Percentiles rank a stretch among this genome's conserved stretches.
Evolutionary conservation across 1,140 invertebrate species (phyloP).

Genomic region (Drosophila sucinea): DNA sequence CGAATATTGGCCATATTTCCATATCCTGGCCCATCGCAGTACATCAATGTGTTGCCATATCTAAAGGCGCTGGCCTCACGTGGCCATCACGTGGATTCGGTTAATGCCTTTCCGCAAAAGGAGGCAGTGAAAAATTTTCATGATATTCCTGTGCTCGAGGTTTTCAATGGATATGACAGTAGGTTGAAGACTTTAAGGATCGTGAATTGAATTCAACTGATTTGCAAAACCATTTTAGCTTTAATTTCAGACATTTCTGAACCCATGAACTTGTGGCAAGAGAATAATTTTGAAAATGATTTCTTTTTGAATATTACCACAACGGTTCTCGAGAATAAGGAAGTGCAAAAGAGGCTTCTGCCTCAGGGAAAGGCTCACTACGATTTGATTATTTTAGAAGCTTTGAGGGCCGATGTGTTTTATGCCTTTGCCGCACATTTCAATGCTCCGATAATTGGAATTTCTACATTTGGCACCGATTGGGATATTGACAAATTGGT

Average conservation of each 20-base stretch:
- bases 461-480: constrained; percentile 75
- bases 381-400: constrained; percentile 69
- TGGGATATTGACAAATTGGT: constrained; percentile 72
- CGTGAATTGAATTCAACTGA: not conserved
- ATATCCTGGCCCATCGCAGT: constrained; percentile 71
- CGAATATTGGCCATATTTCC: constrained; percentile 73
- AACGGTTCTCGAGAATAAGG: constrained; percentile 43
- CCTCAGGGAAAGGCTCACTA: constrained; percentile 48
- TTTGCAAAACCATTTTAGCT: constrained; percentile 30
- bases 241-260: constrained; percentile 21
- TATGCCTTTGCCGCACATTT: constrained; percentile 73
- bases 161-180: constrained; percentile 59
- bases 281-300: constrained; percentile 55
- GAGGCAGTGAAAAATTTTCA: constrained; percentile 64
- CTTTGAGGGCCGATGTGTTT: constrained; percentile 55
- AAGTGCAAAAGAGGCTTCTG: constrained; percentile 52
- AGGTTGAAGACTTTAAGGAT: not conserved
- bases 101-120: constrained; percentile 86
- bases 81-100: constrained; percentile 88
- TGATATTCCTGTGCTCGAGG: constrained; percentile 56
- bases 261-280: constrained; percentile 43
- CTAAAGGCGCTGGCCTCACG: constrained; percentile 86
- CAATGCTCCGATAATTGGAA: constrained; percentile 72
- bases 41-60: constrained; percentile 83
- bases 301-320: constrained; percentile 44